Conservation (phyloP, 2,113 vertebrate genomes). For the Guaruba guarouba region DNA sequence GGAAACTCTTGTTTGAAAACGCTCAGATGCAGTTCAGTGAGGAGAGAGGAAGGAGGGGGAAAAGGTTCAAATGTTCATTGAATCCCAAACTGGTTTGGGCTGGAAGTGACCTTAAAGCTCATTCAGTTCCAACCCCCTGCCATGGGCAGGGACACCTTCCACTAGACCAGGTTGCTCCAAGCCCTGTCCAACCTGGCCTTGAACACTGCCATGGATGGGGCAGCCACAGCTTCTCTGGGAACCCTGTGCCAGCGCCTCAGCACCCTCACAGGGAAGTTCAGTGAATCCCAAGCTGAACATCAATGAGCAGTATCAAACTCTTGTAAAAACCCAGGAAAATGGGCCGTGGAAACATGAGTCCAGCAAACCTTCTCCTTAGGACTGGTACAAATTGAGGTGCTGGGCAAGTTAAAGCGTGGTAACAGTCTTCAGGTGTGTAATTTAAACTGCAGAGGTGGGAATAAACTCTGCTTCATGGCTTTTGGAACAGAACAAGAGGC, state of each 20-base stretch:
- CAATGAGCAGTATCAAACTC: too few relatives aligned
- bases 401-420: fast-evolving
- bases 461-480: neutral
- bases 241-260: neutral
- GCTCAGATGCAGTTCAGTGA: neutral
- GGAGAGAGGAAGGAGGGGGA: neutral
- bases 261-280: neutral
- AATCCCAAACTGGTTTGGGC: neutral
- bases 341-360: neutral
- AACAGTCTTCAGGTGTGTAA: fast-evolving
- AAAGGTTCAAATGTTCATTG: neutral
- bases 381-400: neutral
- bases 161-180: neutral
- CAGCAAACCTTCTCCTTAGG: neutral
- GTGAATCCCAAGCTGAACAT: neutral
- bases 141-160: neutral
- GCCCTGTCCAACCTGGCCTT: neutral
- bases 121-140: neutral
- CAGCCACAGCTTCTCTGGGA: neutral
- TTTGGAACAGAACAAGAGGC: neutral
- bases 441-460: neutral
- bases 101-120: neutral
- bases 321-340: neutral
- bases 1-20: neutral
- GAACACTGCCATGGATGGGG: too few relatives aligned